phyloP scores from a whole-genome alignment of 2,113 vertebrate genomes.

The Scomber japonicus region DNA sequence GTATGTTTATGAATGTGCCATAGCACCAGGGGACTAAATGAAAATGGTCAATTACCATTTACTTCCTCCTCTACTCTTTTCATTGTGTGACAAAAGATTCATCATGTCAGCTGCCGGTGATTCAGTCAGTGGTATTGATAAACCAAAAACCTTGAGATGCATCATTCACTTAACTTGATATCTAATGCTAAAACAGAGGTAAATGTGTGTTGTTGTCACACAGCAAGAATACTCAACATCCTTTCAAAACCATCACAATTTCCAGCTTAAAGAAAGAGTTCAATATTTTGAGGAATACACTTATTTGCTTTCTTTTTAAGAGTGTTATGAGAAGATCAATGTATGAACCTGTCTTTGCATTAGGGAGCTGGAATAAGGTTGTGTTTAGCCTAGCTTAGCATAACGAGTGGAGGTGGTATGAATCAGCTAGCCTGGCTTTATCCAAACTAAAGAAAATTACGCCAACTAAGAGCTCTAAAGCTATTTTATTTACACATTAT shows the following conservation, averaged over 20 bases:
- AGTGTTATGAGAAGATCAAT: too few relatives aligned
- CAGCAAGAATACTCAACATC: not conserved
- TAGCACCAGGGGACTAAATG: constrained; percentile 46
- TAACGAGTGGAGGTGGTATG: not conserved
- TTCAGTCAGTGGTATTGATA: not conserved
- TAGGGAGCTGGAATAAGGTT: too few relatives aligned
- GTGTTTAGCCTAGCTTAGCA: too few relatives aligned
- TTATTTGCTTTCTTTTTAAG: too few relatives aligned
- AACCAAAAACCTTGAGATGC: not conserved
- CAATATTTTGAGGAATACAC: too few relatives aligned
- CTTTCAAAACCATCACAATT: not conserved
- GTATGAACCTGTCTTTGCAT: too few relatives aligned
- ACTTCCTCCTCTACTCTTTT: constrained; percentile 21
- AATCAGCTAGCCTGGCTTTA: not conserved
- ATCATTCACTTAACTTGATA: not conserved
- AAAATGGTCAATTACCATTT: constrained; percentile 25
- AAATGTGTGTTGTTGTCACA: not conserved
- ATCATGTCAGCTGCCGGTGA: constrained; percentile 3
- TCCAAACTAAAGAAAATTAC: not conserved
- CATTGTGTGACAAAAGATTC: not conserved
- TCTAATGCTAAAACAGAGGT: not conserved
- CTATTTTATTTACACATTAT: not conserved
- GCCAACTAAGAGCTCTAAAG: too few relatives aligned
- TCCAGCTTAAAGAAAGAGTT: not conserved
- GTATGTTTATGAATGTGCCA: constrained; percentile 58